phyloP scores from a whole-genome alignment of 2,797 vertebrate genomes.

The Coregonus sp. region DNA sequence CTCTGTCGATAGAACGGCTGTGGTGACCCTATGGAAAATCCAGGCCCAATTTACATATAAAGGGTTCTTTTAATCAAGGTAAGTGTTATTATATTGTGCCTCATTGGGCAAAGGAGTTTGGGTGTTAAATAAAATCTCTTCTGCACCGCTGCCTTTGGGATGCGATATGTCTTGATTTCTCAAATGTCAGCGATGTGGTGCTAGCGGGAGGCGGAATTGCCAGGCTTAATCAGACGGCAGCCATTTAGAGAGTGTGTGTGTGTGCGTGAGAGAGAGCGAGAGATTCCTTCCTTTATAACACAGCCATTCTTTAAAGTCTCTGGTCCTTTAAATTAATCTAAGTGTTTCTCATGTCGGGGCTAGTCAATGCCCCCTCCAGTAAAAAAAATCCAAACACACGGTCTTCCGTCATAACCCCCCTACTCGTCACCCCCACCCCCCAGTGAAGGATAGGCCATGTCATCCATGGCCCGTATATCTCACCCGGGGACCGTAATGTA shows the following conservation, averaged over 20 bases:
- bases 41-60: slow-evolving; percentile 98
- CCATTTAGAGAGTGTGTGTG: slow-evolving; percentile 79
- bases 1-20: slow-evolving; percentile 84
- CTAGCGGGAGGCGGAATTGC: slow-evolving; percentile 90
- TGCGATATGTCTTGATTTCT: slow-evolving; percentile 94
- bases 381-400: slow-evolving; percentile 94
- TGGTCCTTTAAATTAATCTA: slow-evolving; percentile 92
- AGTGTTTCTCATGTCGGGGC: slow-evolving; percentile 86
- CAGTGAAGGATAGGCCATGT: slow-evolving; percentile 93
- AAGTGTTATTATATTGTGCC: slow-evolving; percentile 98
- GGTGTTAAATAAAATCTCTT: slow-evolving; percentile 94
- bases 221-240: slow-evolving; percentile 92
- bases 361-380: slow-evolving; percentile 83
- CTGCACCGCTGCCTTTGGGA: slow-evolving; percentile 90
- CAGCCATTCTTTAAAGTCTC: slow-evolving; percentile 90
- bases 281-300: slow-evolving; percentile 87
- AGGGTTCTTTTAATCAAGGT: slow-evolving; percentile 99
- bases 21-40: slow-evolving; percentile 89
- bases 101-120: slow-evolving; percentile 98
- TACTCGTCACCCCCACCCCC: slow-evolving; percentile 82
- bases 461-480: slow-evolving; percentile 92
- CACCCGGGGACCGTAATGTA: slow-evolving; percentile 89
- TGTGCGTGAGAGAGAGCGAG: slow-evolving; percentile 70
- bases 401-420: slow-evolving; percentile 51
- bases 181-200: slow-evolving; percentile 96